Conservation (phyloP, 2,888 invertebrate species). For the Peribatodes rhomboidaria region DNA sequence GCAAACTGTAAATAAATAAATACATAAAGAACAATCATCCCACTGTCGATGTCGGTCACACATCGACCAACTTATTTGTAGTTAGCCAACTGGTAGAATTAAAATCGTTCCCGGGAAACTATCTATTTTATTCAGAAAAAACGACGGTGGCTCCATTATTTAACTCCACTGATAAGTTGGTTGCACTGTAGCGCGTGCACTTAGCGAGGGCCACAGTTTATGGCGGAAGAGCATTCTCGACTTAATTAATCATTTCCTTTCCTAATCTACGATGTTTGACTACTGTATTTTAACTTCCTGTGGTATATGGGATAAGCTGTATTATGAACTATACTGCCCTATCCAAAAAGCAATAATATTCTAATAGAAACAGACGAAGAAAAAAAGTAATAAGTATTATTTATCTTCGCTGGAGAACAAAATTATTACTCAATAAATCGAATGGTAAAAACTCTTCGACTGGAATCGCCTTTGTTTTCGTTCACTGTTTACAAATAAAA, state of each 20-base stretch:
- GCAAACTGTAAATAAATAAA: too few relatives aligned
- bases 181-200: conserved; percentile 13
- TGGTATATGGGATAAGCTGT: conserved; percentile 19
- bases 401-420: background rate
- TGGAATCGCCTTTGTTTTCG: background rate
- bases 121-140: background rate
- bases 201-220: conserved; percentile 46
- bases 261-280: conserved; percentile 52
- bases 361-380: background rate
- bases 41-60: conserved; percentile 14
- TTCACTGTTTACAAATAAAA: background rate
- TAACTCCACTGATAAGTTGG: background rate
- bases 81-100: background rate
- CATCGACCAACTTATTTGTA: background rate
- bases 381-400: background rate
- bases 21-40: conserved; percentile 9
- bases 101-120: background rate
- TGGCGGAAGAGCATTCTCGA: conserved; percentile 52
- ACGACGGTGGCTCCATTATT: background rate
- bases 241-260: conserved; percentile 61
- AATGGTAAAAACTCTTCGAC: background rate
- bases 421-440: too few relatives aligned
- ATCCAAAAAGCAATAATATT: background rate
- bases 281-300: conserved; percentile 48
- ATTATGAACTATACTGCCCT: background rate